Base-by-base conservation (phyloP, 2,888 invertebrate species). In the Diarsia brunnea region DNA sequence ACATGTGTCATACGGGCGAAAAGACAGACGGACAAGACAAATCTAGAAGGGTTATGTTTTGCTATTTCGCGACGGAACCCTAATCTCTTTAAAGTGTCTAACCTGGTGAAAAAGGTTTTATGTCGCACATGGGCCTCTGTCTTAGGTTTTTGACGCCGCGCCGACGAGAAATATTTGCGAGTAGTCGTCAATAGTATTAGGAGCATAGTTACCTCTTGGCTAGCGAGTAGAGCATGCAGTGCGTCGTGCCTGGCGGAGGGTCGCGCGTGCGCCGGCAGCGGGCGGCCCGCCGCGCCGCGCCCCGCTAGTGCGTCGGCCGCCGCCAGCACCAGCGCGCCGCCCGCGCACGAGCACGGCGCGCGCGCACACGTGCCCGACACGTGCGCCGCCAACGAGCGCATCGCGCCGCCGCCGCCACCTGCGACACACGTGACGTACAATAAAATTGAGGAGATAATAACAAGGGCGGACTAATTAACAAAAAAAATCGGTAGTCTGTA, bases 241-340 rank as follows among this genome's bases (percentile, higher is more conserved):
- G 98, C 97, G 93, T 97, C 97, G 88, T 97, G 97, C 47, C 97
- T 95, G 1, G 98, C 97, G 82, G 96, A 95, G 64, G 96, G 96
- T 3, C 97, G 96, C 79, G 96, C 95, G 88, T 97, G 97, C 16
- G 65, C 93, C 92, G 19, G 97, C 86, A 98, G 97, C 88, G 98
- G 97, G 74, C 98, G 98, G 69, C 95, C 95, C 16, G 97, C 98
- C 89, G 98, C 98, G 64, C 97, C 97, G 88, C 98, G 96, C 4
- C 98, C 98, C 75, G 97, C 97, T 86, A 98, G 96, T 93, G 98
- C 98, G 93, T 98, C 98, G 83, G 98, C 98, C 75, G 98, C 97
- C 91, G 98, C 98, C 80, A 98, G 97, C 83, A 98, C 96, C 61
- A 98, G 95, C 91, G 98, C 98, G 90, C 97, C 97, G 75, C 98